A percentile compares a stretch with the other conserved stretches of the same genome.
phyloP scores from a whole-genome alignment of 2,113 vertebrate genomes.

The Nothoprocta pentlandii region DNA sequence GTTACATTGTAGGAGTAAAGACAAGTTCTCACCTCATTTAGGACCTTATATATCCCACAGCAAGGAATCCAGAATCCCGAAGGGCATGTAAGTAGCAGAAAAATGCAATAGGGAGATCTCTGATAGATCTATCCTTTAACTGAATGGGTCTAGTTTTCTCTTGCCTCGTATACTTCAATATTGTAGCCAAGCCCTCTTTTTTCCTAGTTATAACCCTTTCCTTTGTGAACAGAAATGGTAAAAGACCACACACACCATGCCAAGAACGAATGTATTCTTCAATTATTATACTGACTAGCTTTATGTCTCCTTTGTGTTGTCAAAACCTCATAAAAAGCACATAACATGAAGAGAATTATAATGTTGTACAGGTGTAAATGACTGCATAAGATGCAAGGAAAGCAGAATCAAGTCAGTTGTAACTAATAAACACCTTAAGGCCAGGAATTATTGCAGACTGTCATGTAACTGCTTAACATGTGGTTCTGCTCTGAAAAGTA shows the following conservation, averaged over 20 bases:
- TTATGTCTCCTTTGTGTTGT: slow-evolving; percentile 45
- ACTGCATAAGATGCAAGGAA: slow-evolving; percentile 53
- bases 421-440: slow-evolving; percentile 43
- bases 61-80: background rate
- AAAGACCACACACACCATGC: slow-evolving; percentile 34
- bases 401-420: slow-evolving; percentile 24
- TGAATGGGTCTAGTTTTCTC: background rate
- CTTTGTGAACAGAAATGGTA: slow-evolving; percentile 15
- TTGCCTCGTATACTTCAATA: background rate
- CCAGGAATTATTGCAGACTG: slow-evolving; percentile 56
- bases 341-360: slow-evolving; percentile 41
- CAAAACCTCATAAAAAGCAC: slow-evolving; percentile 20
- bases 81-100: background rate
- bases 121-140: background rate
- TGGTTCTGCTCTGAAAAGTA: slow-evolving; percentile 30
- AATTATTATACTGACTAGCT: slow-evolving; percentile 49
- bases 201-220: slow-evolving; percentile 32
- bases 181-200: background rate
- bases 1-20: background rate
- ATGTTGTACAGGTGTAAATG: slow-evolving; percentile 54
- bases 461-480: slow-evolving; percentile 32
- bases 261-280: slow-evolving; percentile 1
- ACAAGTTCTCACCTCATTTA: background rate
- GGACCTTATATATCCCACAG: background rate
- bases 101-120: background rate